Evolutionary conservation across 2,797 vertebrate species (phyloP).

Genomic region (Rhynchotus rufescens): DNA sequence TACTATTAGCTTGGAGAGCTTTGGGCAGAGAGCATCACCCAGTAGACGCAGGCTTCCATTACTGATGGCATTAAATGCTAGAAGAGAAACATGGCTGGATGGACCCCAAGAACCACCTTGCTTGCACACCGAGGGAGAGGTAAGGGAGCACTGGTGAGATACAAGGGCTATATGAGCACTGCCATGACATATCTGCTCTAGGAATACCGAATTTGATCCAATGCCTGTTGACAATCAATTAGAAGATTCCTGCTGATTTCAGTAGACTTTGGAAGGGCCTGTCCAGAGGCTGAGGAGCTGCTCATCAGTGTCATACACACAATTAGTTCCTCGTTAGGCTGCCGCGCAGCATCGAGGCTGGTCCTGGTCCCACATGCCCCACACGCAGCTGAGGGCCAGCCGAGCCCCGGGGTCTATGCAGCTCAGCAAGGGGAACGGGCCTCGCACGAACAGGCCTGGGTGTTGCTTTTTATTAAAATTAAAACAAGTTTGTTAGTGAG

Average conservation of each 20-base stretch:
- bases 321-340: not conserved
- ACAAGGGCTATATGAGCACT: not conserved
- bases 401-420: not conserved
- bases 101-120: not conserved
- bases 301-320: rapidly evolving
- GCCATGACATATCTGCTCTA: not conserved
- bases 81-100: not conserved
- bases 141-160: not conserved
- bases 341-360: not conserved
- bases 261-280: not conserved
- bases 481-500: not conserved
- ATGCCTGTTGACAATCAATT: not conserved
- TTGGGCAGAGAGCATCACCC: not conserved
- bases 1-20: not conserved
- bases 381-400: not conserved
- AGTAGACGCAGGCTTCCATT: not conserved
- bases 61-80: not conserved
- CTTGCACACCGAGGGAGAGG: not conserved
- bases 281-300: not conserved
- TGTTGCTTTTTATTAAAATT: not conserved
- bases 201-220: not conserved
- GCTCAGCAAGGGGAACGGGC: rapidly evolving
- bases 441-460: not conserved
- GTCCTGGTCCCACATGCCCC: rapidly evolving
- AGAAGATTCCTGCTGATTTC: not conserved